Conservation (phyloP, 2,888 invertebrate genomes). For the Protonemura montana region DNA sequence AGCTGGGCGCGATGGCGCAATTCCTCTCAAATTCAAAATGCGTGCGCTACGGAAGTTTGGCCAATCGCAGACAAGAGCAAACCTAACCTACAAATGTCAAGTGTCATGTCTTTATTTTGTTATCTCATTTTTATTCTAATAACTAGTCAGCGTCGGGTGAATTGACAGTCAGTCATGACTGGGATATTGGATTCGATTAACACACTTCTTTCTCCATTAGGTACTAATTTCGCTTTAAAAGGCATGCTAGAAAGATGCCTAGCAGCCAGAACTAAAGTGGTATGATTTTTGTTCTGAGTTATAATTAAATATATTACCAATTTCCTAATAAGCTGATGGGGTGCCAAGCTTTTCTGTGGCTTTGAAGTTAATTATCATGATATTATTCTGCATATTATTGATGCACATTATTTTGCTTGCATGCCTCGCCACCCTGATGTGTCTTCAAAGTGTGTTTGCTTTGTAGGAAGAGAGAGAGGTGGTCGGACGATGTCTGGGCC, state of each 20-base stretch:
- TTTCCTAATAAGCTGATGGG: no score
- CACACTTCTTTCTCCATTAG: slow-evolving; percentile 46
- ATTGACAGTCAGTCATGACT: neutral
- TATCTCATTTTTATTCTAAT: neutral
- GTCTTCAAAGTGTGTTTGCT: neutral
- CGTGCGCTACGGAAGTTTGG: no score
- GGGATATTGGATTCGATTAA: slow-evolving; percentile 41
- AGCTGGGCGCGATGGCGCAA: no score
- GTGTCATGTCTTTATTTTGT: neutral
- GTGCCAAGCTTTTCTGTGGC: no score
- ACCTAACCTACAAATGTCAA: neutral
- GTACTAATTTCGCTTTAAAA: slow-evolving; percentile 45
- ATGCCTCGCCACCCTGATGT: neutral
- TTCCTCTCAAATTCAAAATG: no score
- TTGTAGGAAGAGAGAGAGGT: slow-evolving; percentile 45
- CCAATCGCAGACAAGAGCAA: no score
- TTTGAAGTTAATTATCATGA: neutral
- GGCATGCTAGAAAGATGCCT: slow-evolving; percentile 46
- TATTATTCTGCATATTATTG: neutral
- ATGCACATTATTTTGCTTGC: neutral
- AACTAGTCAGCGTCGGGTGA: neutral
- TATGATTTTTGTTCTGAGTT: neutral
- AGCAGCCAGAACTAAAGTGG: slow-evolving; percentile 47
- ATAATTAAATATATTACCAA: no score
- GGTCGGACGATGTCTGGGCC: slow-evolving; percentile 42